Base-by-base conservation (phyloP, 2,888 invertebrate species). In the Amorpha juglandis region DNA sequence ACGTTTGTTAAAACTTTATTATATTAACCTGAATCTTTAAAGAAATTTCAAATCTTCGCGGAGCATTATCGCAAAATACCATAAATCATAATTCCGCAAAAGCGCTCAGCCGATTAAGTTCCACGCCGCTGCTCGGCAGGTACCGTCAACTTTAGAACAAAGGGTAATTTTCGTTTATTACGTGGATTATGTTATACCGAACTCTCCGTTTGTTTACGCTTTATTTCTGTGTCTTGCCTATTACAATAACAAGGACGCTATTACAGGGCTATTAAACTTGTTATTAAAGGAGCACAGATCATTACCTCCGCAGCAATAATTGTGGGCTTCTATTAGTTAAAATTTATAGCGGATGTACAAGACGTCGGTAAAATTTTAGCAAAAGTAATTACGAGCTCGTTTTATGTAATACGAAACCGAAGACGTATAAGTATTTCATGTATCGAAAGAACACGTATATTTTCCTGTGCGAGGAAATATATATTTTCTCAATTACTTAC, bases 191-290 rank as follows among this genome's bases (percentile, higher is more conserved):
- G 74, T 77, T 73, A 64, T 68, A 70, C 65, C 52, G 63, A 70
- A 71, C 53, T 66, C 45, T 67, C 50, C 14, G 68, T 69, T 79
- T 74, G 74, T 77, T 82, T 78, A 77, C 75, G 73, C 71, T 77
- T 76, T 77, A 77, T 73, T 78, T 72, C 73, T 69, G 70, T 71
- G 75, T 78, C 76, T 77, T 71, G 66, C 71, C 77, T 73, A 77
- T 82, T 80, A 80, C 68, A 75, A 74, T 80, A 84, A 86, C 84
- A 84, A 83, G 80, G 73, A 79, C 79, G 80, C 82, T 86, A 87
- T 86, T 86, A 86, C 77, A 77, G 71, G 74, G 76, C 78, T 77
- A 82, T 84, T 84, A 82, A 81, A 80, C 72, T 79, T 77, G 77
- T 79, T 81, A 77, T 73, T 70, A 75, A 78, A 75, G 72, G 66